These are phyloP conservation scores for Syrrhaptes paradoxus DNA, from an alignment of 2,113 vertebrate genomes.

Conservation along the genomic window DNA sequence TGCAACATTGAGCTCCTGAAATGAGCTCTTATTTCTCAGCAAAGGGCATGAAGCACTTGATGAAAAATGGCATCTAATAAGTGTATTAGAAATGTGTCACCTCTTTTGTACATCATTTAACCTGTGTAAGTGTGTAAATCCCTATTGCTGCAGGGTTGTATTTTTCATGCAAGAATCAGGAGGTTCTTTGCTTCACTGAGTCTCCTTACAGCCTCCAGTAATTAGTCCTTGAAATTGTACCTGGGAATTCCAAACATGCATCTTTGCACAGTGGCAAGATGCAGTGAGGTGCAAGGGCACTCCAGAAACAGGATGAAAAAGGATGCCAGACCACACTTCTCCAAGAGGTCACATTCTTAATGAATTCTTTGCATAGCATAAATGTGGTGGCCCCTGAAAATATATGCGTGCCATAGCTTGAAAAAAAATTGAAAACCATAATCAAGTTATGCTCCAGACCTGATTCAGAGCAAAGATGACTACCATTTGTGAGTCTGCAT, in stretches of 20 bases:
- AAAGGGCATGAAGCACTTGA: not conserved
- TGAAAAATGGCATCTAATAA: not conserved
- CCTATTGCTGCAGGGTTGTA: not conserved
- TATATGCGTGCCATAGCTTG: not conserved
- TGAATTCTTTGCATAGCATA: not conserved
- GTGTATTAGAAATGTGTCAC: not conserved
- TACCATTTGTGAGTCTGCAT: not conserved
- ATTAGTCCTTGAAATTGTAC: not conserved
- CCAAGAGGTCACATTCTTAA: not conserved
- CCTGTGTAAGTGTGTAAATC: not conserved
- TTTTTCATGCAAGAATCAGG: not conserved
- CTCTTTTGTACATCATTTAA: not conserved
- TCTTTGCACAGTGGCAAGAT: not conserved
- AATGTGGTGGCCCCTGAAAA: not conserved
- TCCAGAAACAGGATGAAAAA: not conserved
- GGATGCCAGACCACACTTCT: not conserved
- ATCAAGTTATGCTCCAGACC: not conserved
- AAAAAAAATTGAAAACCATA: not conserved
- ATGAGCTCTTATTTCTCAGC: not conserved
- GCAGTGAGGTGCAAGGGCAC: not conserved
- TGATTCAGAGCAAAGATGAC: not conserved
- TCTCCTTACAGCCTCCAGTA: not conserved
- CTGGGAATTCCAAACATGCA: not conserved
- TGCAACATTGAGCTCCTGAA: not conserved
- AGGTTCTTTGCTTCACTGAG: not conserved